Conservation (phyloP, 1,140 invertebrate species). For the Conopomorpha cramerella region DNA sequence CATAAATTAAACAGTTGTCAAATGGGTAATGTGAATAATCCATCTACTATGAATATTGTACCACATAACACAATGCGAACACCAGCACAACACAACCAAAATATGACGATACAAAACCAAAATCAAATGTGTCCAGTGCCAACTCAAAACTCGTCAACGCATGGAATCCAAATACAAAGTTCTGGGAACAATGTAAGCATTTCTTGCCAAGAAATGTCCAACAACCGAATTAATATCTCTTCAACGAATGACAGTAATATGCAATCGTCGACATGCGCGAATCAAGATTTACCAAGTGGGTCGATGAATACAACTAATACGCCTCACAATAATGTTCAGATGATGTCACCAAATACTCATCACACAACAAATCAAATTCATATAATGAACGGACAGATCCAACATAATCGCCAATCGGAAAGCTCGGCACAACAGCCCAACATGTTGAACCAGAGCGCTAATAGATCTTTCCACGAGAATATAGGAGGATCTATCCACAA, state of each 20-base stretch:
- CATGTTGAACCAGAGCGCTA: conserved; percentile 22
- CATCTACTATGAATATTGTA: conserved; percentile 45
- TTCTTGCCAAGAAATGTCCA: conserved; percentile 40
- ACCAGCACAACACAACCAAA: conserved; percentile 37
- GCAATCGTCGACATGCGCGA: conserved; percentile 10
- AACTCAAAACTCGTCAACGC: conserved; percentile 18
- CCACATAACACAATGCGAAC: conserved; percentile 41
- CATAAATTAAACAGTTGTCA: conserved; percentile 51
- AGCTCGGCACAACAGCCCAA: conserved; percentile 23
- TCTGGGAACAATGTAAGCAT: conserved; percentile 38
- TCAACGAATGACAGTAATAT: conserved; percentile 24
- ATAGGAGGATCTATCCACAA: conserved; percentile 28
- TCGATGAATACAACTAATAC: conserved; percentile 28
- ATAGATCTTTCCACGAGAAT: conserved; percentile 44
- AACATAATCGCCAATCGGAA: conserved; percentile 35
- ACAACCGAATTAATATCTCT: conserved; percentile 30
- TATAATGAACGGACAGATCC: conserved; percentile 51
- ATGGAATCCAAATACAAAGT: conserved; percentile 39
- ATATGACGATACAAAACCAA: conserved; percentile 33
- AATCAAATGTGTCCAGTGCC: conserved; percentile 41
- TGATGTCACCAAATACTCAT: conserved; percentile 36
- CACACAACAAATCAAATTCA: conserved; percentile 40
- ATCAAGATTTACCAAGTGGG: conserved; percentile 23
- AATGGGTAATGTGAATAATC: conserved; percentile 31
- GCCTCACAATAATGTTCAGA: conserved; percentile 39